A percentile compares a stretch with the other conserved stretches of the same genome.
These are phyloP conservation scores for Parasteatoda lunata DNA, from an alignment of 2,888 invertebrate species.

Conservation along the genomic window DNA sequence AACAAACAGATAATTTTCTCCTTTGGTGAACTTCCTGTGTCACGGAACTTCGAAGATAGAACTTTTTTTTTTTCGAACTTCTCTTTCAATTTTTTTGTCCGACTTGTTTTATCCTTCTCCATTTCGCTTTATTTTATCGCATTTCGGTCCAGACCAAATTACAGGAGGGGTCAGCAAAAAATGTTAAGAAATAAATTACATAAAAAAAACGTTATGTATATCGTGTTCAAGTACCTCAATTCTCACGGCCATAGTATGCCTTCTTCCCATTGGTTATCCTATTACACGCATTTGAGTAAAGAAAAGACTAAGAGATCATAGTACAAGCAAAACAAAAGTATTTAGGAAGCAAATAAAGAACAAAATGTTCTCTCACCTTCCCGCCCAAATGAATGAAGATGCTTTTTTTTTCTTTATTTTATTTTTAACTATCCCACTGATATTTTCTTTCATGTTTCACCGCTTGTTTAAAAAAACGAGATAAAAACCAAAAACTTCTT, in stretches of 20 bases:
- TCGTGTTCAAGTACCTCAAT: conserved; percentile 40
- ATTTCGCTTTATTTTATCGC: conserved; percentile 55
- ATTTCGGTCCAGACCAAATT: conserved; percentile 62
- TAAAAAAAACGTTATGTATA: conserved; percentile 32
- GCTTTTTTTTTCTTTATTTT: conserved; percentile 16
- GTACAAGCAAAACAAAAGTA: conserved; percentile 15
- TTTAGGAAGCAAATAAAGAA: conserved; percentile 33
- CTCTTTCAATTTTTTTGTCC: conserved; percentile 1
- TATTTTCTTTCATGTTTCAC: conserved; percentile 34
- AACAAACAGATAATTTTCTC: conserved; percentile 62
- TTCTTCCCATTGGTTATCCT: conserved; percentile 34
- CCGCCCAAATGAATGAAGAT: conserved; percentile 7
- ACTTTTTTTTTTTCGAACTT: background rate
- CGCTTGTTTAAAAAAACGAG: background rate
- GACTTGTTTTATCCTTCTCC: conserved; percentile 3
- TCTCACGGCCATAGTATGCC: conserved; percentile 16
- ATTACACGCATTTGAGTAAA: conserved; percentile 39
- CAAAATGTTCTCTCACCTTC: conserved; percentile 39
- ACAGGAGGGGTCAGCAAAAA: conserved; percentile 31
- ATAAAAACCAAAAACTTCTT: too few relatives aligned
- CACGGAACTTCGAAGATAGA: conserved; percentile 39
- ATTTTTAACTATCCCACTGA: conserved; percentile 12
- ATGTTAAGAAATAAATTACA: conserved; percentile 1
- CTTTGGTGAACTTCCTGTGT: conserved; percentile 62
- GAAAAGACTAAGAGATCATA: background rate